A percentile compares a stretch with the other conserved stretches of the same genome.
Evolutionary conservation across 2,797 vertebrate genomes (phyloP).

Genomic region (Chrysolophus pictus): DNA sequence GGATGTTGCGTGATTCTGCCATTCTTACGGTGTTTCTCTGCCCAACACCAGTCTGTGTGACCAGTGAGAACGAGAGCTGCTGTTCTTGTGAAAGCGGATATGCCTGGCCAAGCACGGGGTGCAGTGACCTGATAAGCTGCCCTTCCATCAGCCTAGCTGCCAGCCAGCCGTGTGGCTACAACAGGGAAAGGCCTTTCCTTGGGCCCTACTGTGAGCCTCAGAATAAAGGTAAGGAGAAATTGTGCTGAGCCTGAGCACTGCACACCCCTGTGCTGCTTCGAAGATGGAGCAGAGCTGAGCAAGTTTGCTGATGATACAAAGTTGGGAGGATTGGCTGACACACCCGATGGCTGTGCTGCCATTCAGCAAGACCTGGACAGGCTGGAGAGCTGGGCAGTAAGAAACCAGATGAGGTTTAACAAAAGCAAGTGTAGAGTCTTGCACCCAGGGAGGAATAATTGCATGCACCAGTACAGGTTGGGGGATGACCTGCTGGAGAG

Average conservation of each 20-base stretch:
- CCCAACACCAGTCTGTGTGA: slow-evolving; percentile 80
- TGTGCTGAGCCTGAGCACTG: accelerated
- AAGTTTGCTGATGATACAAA: no score
- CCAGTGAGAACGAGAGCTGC: slow-evolving; percentile 50
- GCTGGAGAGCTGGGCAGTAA: no score
- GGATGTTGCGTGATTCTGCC: neutral
- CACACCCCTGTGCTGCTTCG: neutral
- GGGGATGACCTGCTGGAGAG: no score
- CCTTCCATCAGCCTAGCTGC: neutral
- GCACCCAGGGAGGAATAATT: no score
- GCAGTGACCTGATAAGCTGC: slow-evolving; percentile 60
- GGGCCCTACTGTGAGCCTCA: slow-evolving; percentile 79
- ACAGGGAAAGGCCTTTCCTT: slow-evolving; percentile 63
- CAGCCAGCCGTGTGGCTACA: slow-evolving; percentile 71
- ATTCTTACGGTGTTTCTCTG: neutral
- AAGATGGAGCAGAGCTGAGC: neutral
- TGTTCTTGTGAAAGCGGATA: slow-evolving; percentile 86
- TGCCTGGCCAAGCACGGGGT: slow-evolving; percentile 76
- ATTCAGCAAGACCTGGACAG: no score
- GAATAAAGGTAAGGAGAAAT: slow-evolving; percentile 57
- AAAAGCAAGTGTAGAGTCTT: no score
- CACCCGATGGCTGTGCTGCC: no score
- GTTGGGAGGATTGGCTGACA: no score
- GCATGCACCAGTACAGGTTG: no score
- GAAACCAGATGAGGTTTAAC: no score